Percentiles rank a stretch among this genome's conserved stretches.
Evolutionary conservation across 2,113 vertebrate species (phyloP).

Genomic region (Copsychus sechellarum): DNA sequence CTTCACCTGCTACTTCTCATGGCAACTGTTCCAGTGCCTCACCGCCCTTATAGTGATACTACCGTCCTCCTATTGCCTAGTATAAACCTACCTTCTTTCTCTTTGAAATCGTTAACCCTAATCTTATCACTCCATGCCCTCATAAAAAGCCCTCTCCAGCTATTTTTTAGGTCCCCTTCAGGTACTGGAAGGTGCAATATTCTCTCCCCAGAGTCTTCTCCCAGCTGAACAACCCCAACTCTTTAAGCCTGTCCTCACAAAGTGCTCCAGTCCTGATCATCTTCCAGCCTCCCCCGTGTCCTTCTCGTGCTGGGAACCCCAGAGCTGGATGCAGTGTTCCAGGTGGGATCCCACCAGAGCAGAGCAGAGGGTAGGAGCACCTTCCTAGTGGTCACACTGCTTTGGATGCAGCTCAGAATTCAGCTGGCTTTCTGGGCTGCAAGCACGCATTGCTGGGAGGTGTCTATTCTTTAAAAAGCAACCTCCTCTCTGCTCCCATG

Average conservation of each 20-base stretch:
- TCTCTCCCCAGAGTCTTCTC: neutral
- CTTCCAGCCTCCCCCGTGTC: accelerated
- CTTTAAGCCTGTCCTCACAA: neutral
- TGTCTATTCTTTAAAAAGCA: neutral
- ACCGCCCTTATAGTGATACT: neutral
- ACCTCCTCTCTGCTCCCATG: neutral
- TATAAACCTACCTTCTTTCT: neutral
- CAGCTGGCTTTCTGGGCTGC: neutral
- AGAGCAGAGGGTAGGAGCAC: neutral
- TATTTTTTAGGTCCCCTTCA: neutral
- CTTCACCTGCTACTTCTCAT: neutral
- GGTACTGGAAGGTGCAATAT: neutral
- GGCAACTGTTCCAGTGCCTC: neutral
- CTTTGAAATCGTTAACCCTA: neutral
- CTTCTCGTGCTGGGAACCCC: accelerated
- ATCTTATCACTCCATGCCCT: no score
- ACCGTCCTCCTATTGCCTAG: neutral
- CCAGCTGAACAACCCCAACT: neutral
- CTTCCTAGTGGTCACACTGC: no score
- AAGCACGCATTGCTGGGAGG: neutral
- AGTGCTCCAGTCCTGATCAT: neutral
- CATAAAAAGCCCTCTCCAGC: neutral
- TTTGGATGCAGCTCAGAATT: neutral
- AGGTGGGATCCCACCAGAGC: neutral
- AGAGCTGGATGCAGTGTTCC: neutral